Percentiles rank a stretch among this genome's conserved stretches.
Conservation (phyloP, 2,888 invertebrate genomes). For the Tubulanus polymorphus region DNA sequence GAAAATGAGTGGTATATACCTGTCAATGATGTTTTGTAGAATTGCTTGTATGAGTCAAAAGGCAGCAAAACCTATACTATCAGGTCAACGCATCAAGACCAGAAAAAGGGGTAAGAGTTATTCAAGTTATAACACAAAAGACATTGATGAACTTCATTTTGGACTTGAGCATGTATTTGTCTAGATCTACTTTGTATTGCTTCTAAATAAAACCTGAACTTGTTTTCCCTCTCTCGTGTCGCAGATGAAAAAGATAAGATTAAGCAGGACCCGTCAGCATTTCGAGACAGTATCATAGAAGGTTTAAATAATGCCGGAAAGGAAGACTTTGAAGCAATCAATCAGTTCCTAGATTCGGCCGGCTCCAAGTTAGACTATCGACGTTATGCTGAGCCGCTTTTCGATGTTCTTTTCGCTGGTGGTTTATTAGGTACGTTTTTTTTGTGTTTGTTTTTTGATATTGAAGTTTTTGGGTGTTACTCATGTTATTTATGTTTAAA, state of each 20-base stretch:
- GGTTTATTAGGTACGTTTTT: constrained; percentile 74
- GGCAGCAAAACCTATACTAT: constrained; percentile 99
- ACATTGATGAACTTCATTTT: no score
- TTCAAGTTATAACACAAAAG: no score
- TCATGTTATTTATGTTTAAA: no score
- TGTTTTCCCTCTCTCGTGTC: constrained; percentile 24
- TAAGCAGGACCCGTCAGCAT: constrained; percentile 96
- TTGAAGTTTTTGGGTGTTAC: background rate
- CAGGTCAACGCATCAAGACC: constrained; percentile 99
- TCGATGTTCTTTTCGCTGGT: constrained; percentile 96
- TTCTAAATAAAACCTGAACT: background rate
- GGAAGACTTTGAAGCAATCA: constrained; percentile 73
- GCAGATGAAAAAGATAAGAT: constrained; percentile 99
- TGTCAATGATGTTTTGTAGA: no score
- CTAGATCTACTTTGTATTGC: background rate
- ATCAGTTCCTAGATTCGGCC: constrained; percentile 85
- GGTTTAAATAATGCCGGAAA: constrained; percentile 91
- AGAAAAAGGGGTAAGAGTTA: constrained; percentile 89
- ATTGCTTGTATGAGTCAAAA: constrained; percentile 99
- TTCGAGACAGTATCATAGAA: constrained; percentile 93
- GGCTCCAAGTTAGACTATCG: constrained; percentile 96
- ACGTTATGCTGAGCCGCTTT: constrained; percentile 95
- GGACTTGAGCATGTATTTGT: background rate
- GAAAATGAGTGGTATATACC: no score
- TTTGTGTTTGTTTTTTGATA: constrained; percentile 9